Conservation (phyloP, 2,797 vertebrate genomes). For the Acrossocheilus fasciatus region DNA sequence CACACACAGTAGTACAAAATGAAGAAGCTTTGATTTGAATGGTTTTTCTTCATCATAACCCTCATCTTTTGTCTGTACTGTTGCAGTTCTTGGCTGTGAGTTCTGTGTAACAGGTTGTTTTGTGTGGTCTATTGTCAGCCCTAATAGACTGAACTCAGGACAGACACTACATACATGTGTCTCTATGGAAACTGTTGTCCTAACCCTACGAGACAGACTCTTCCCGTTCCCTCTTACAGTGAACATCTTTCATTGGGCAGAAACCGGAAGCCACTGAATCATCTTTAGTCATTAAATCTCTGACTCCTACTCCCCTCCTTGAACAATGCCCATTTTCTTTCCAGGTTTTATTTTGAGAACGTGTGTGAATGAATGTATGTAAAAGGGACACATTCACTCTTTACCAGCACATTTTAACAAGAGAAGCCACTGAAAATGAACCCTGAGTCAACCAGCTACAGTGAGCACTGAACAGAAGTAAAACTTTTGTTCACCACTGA, state of each 20-base stretch:
- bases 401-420: neutral
- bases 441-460: neutral
- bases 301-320: neutral
- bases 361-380: neutral
- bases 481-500: slow-evolving; percentile 31
- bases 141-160: slow-evolving; percentile 28
- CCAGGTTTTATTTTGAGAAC: neutral
- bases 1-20: neutral
- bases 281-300: slow-evolving; percentile 14
- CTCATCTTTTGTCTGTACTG: neutral
- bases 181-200: slow-evolving; percentile 42
- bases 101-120: slow-evolving; percentile 23
- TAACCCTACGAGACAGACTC: slow-evolving; percentile 7
- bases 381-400: neutral
- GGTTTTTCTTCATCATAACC: neutral
- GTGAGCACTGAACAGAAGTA: slow-evolving; percentile 17
- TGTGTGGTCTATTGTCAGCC: neutral
- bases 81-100: neutral
- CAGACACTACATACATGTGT: slow-evolving; percentile 17
- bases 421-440: slow-evolving; percentile 4
- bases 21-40: neutral
- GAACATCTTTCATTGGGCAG: slow-evolving; percentile 17
- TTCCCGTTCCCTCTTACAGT: neutral
- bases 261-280: slow-evolving; percentile 14
- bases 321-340: slow-evolving; percentile 7